phyloP scores from a whole-genome alignment of 2,797 vertebrate genomes.

The Varecia variegata region DNA sequence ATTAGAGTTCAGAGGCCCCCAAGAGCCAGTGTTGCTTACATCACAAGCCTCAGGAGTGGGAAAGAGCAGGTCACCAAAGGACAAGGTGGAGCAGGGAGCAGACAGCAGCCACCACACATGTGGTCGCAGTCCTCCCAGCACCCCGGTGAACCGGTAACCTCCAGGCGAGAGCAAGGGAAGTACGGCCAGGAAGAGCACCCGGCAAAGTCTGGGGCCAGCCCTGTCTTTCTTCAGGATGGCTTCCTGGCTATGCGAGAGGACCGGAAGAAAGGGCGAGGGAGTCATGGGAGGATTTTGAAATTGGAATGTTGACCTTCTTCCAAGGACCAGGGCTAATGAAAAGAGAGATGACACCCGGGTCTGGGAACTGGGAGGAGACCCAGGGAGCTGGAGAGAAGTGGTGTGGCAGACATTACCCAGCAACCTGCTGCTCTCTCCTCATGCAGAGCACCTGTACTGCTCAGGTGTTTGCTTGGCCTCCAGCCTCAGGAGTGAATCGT shows the following conservation, averaged over 20 bases:
- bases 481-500: neutral
- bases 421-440: neutral
- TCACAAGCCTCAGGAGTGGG: neutral
- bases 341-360: neutral
- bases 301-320: neutral
- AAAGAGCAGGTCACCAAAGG: neutral
- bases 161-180: neutral
- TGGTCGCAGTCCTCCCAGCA: neutral
- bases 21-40: neutral
- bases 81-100: neutral
- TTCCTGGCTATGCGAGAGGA: neutral
- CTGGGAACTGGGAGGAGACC: neutral
- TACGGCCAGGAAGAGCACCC: neutral
- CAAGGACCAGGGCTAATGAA: neutral
- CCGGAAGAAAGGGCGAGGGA: neutral
- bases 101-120: too few relatives aligned
- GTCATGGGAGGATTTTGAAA: neutral
- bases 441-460: neutral
- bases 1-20: neutral
- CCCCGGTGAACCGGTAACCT: neutral
- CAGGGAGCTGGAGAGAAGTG: neutral
- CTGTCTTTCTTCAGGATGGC: neutral
- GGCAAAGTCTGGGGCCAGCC: neutral
- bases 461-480: neutral
- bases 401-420: rapidly evolving